Base-by-base conservation (phyloP, 2,888 invertebrate genomes). In the Eupithecia insigniata region DNA sequence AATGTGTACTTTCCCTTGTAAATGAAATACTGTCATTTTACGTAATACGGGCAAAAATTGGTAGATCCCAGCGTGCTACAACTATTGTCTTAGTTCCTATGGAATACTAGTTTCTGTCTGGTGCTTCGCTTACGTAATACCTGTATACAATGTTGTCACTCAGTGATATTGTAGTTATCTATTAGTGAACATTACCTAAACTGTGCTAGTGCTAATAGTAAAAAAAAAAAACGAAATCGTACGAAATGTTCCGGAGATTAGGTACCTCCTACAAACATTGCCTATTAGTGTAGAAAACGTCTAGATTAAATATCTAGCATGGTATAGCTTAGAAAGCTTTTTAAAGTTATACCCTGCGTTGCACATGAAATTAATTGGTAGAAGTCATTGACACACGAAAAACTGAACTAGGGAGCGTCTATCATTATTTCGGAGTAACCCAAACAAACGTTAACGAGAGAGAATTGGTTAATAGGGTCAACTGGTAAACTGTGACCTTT, bases 391-490 rank as follows among this genome's bases (percentile, higher is more conserved):
- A 87, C 88, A 82, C 79, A 39, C 75, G 62, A 70, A 71, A 71
- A 7, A 64, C 26, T 64, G 18, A 64, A 67, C 36, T 73, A 72
- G 87, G 85, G 84, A 76, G 79, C 82, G 86, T 85, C 87, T 81
- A 84, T 87, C 86, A 84, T 79, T 85, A 87, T 87, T 84, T 84
- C 71, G 82, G 76, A 79, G 75, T 65, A 67, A 71, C 78, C 78
- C 32, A 62, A 62, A 34, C 81, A 75, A 78, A 80, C 77, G 82
- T 87, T 84, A 87, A 87, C 79, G 86, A 84, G 82, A 76, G 70
- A 77, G 75, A 87, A 91, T 89, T 89, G 88, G 84, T 87, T 89
- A 86, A 89, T 87, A 79, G 83, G 75, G 79, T 79, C 75, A 77
- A 79, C 65, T 43, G 43, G 66, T 67, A 58, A 62, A 67, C 55